These are phyloP conservation scores for Euwallacea similis DNA, from an alignment of 1,140 invertebrate genomes.

Conservation along the genomic window DNA sequence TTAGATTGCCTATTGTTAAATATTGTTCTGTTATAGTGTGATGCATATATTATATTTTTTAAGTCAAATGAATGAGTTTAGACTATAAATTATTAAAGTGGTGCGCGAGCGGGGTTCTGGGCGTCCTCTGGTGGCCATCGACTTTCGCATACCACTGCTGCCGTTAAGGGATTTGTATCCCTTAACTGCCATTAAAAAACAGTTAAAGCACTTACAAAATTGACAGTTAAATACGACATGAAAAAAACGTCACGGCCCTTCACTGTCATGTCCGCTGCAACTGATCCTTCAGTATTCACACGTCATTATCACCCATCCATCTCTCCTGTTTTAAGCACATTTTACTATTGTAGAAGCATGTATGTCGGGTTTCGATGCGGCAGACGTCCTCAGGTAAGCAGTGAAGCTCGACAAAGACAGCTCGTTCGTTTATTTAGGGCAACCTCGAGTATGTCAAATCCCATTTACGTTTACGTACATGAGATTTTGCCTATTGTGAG, in stretches of 20 bases:
- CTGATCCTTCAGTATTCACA: slow-evolving; percentile 47
- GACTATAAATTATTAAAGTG: slow-evolving; percentile 45
- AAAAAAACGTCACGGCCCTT: slow-evolving; percentile 22
- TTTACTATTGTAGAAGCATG: neutral
- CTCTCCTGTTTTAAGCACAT: neutral
- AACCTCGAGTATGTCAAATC: neutral
- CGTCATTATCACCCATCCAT: slow-evolving; percentile 13
- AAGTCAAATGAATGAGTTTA: slow-evolving; percentile 45
- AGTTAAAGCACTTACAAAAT: slow-evolving; percentile 8
- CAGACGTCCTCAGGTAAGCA: neutral
- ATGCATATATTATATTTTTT: slow-evolving; percentile 22
- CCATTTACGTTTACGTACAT: neutral
- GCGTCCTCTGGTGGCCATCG: slow-evolving; percentile 24
- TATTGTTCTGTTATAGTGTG: slow-evolving; percentile 54
- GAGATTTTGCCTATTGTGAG: neutral
- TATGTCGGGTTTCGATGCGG: neutral
- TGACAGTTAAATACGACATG: slow-evolving; percentile 13
- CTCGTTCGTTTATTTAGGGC: neutral
- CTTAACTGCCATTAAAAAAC: too few species aligned
- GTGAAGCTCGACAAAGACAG: neutral
- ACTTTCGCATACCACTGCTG: slow-evolving; percentile 9
- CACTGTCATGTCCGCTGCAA: slow-evolving; percentile 24
- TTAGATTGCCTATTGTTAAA: slow-evolving; percentile 52
- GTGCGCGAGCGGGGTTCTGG: slow-evolving; percentile 32
- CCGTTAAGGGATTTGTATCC: too few species aligned